Base-by-base conservation (phyloP, 1,140 invertebrate genomes). In the Brachionus plicatilis region DNA sequence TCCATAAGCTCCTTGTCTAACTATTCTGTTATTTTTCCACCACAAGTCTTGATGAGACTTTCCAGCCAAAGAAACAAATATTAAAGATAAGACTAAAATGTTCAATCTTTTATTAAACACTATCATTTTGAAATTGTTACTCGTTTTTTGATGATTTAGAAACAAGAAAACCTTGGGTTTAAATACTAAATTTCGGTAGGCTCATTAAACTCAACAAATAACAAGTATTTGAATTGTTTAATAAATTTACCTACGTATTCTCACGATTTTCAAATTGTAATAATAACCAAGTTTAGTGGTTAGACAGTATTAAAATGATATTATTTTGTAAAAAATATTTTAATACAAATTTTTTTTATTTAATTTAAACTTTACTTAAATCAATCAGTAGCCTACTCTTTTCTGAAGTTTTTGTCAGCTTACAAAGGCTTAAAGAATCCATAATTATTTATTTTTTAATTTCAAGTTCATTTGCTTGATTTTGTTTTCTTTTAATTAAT, bases 231-330 rank as follows among this genome's bases (percentile, higher is more conserved):
- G 24, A 33, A 37, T 68, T 68, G 65, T 68, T 68, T 68, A 68
- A 68, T 37, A 68, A 72, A 72, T 72, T 41, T 72, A 72, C 68
- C 68, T 72, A 72, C 68, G 53, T 56, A 56, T 56, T 56, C 53
- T 56, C 53, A 56, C 53, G 53, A 56, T 56, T 56, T 56, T 56
- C 53, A 56, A 56, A 56, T 56, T 56, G 53, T 24, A 56, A 56
- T 20, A 56, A 56, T 56, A 17, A 56, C 53, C 53, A 17, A 56
- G 53, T n/a, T 56, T 20, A 17, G 14, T 56, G 24, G 53, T 56
- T 56, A 24, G 17, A 56, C 14, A 56, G 53, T 8, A n/a, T 56
- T 56, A 56, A 56, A 56, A 56, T 56, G 53, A 56, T 56, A 56
- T 56, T 6, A 56, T 56, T 56, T 47, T 0, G 45, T 47, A 47